Base-by-base conservation (phyloP, 2,888 invertebrate genomes). In the Monochamus alternatus region DNA sequence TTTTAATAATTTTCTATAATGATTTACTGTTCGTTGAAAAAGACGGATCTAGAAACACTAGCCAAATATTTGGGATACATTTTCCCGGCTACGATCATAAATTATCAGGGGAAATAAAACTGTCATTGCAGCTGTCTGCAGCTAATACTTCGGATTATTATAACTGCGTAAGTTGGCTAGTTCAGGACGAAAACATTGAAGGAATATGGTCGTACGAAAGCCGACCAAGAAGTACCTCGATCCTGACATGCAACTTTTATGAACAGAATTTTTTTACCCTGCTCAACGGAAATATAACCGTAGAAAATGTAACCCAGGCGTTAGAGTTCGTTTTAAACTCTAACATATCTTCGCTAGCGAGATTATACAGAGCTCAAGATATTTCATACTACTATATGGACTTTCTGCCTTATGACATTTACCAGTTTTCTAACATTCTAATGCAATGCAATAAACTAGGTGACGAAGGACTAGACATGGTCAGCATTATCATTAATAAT, bases 361-460 rank as follows among this genome's bases (percentile, higher is more conserved):
- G 73, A 12, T 32, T 80, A 10, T 55, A 76, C 43, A 71, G 63
- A 63, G 43, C 77, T 4, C 62, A 74, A 31, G 64, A 74, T n/a
- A 59, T 81, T 5, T 75, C 81, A 2, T 60, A 74, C 44, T 73
- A 73, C n/a, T 81, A 74, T 44, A 58, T 65, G 3, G 12, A 55
- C 3, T 78, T 81, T 72, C 9, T 66, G 62, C 31, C 80, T 5
- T 12, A 75, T 5, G 81, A 82, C 62, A 65, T 82, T 7, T 59
- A 51, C 8, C 44, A 78, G 12, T 31, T 79, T 7, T 70, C 71
- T 12, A 3, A 64, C 7, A 74, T 76, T 73, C 68, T 78, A 43
- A 22, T 9, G n/a, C 69, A 76, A 14, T 52, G 77, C 43, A 51
- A 55, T 5, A 30, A 65, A n/a, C 55, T 77, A 22, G 55, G 70